phyloP scores from a whole-genome alignment of 2,888 invertebrate species.

The Nineta flava region DNA sequence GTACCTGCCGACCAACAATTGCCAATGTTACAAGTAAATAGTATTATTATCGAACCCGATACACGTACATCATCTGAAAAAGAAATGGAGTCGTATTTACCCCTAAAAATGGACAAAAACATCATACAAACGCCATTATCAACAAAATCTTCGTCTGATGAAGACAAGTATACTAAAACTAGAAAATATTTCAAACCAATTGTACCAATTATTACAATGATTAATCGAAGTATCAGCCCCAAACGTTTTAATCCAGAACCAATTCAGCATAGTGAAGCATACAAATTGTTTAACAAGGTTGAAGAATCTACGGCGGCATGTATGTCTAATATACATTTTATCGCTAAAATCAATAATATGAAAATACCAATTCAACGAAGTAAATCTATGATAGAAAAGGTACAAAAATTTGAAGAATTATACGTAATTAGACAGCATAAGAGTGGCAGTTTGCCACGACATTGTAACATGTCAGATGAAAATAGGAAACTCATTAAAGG shows the following conservation, averaged over 20 bases:
- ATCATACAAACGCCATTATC: background rate
- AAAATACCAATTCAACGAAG: conserved; percentile 3
- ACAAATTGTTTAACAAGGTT: conserved; percentile 9
- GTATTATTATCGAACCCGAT: background rate
- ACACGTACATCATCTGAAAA: conserved; percentile 4
- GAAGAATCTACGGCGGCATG: background rate
- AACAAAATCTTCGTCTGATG: background rate
- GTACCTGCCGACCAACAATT: background rate
- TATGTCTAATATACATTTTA: conserved; percentile 8
- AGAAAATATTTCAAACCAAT: conserved; percentile 8
- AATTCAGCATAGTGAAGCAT: conserved; percentile 11
- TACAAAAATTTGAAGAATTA: conserved; percentile 5
- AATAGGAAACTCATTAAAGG: background rate
- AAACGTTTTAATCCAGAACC: conserved; percentile 12
- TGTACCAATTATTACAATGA: conserved; percentile 11
- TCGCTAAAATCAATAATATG: conserved; percentile 3
- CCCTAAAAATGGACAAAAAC: background rate
- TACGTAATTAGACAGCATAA: conserved; percentile 1
- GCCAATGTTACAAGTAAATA: background rate
- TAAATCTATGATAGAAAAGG: conserved; percentile 2
- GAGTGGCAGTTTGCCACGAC: background rate
- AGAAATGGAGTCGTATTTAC: conserved; percentile 7
- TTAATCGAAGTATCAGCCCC: conserved; percentile 12
- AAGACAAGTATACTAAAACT: background rate
- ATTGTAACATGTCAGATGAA: background rate